Evolutionary conservation across 2,888 invertebrate genomes (phyloP).

Genomic region (Metopia argyrocephala): DNA sequence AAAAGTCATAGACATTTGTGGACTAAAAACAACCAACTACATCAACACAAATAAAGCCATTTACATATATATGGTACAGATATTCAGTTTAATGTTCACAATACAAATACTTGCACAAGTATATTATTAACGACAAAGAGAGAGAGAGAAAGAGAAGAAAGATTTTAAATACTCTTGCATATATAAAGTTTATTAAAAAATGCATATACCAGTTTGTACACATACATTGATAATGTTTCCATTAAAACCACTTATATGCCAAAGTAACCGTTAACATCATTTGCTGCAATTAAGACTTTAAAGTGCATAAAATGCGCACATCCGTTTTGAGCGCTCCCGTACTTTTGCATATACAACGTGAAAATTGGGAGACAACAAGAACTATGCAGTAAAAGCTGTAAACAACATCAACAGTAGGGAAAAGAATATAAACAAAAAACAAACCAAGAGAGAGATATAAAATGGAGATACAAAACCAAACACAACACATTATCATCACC

Average conservation of each 20-base stretch:
- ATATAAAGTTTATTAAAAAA: background rate
- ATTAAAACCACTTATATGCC: conserved; percentile 62
- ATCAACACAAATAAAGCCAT: background rate
- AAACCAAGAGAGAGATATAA: conserved; percentile 5
- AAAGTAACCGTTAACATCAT: conserved; percentile 64
- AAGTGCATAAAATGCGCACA: conserved; percentile 64
- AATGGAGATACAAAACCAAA: conserved; percentile 14
- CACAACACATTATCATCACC: conserved; percentile 12
- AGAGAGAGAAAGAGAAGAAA: background rate
- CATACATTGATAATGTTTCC: conserved; percentile 52
- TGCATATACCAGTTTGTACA: background rate
- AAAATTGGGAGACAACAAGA: conserved; percentile 34
- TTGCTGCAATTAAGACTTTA: conserved; percentile 64
- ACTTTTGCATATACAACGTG: conserved; percentile 37
- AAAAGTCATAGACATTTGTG: background rate
- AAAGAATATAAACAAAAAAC: conserved; percentile 21
- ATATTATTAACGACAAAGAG: background rate
- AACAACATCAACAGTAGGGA: conserved; percentile 5
- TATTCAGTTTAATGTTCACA: background rate
- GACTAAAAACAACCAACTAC: background rate
- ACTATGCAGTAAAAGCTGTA: background rate
- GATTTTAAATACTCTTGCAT: background rate
- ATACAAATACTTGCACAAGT: background rate
- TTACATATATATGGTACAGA: background rate
- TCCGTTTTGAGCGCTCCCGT: conserved; percentile 55